Evolutionary conservation across 2,113 vertebrate species (phyloP), one percentile per base, ranked within the genome.

Genomic region (Aspiorhynchus laticeps): DNA sequence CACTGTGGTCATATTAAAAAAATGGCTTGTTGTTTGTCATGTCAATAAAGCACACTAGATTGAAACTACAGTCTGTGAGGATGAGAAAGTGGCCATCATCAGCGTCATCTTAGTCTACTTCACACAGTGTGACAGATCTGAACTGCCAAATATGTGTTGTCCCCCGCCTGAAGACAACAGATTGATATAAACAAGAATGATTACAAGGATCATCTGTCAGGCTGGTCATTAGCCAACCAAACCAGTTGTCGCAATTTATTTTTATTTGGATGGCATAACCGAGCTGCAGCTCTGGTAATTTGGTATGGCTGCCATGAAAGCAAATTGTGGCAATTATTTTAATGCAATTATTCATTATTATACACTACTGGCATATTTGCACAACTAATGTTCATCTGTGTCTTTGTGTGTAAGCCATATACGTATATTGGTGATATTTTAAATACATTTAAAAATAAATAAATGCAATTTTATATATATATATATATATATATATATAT

Each of bases 131-230:
- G 80, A 43, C 56, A 67, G 31, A 80, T 79, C 48, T 24, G 31
- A 59, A 36, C 26, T 83, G 81, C 5, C 65, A 83, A 26, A 67
- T 67, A 83, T 81, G 21, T 81, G 80, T 28, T 81, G 80, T 81
- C 59, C n/a, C 38, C 38, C 7, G 38, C 15, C 38, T 81, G 59
- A 28, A 81, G 80, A 81, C 80, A 46, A 67, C 80, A 82, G 61
- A 67, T 67, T 82, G 80, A 67, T 67, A 82, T 67, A 67, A 82
- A 82, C 38, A 46, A 65, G 80, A 67, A 83, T 53, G 85, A 73
- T 84, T 67, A 74, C 81, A 87, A 46, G 80, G 88, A 80, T 82
- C 85, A 80, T 89, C 61, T 89, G 81, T 87, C 80, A 53, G 77
- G 76, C 86, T 74, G 46, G 86, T 79, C 75, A 80, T 85, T 82